Percentiles rank a stretch among this genome's conserved stretches.
phyloP scores from a whole-genome alignment of 2,113 vertebrate genomes.

The Periophthalmus modestus region DNA sequence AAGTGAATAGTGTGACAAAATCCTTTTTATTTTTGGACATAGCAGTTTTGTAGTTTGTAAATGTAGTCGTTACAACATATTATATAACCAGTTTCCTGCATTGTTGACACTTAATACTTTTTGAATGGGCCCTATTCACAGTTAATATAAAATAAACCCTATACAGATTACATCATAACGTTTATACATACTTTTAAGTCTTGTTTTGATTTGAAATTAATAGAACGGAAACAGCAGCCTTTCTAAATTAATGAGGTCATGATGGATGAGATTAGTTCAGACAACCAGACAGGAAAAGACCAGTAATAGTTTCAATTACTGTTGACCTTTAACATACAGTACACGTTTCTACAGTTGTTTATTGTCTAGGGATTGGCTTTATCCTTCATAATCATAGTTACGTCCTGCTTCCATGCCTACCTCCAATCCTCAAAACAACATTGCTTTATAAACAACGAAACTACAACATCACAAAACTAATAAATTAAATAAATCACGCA shows the following conservation, averaged over 20 bases:
- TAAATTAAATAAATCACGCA: too few relatives aligned
- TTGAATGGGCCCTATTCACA: slow-evolving; percentile 2
- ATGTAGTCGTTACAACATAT: background rate
- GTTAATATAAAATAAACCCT: background rate
- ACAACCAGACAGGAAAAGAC: background rate
- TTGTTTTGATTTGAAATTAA: background rate
- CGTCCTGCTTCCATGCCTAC: background rate
- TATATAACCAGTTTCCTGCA: background rate
- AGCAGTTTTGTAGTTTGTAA: background rate
- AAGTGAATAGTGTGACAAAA: background rate
- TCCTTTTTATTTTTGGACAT: background rate
- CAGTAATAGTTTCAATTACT: background rate
- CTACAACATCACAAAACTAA: background rate
- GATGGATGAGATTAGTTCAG: background rate
- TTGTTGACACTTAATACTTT: slow-evolving; percentile 1
- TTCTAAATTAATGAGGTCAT: background rate
- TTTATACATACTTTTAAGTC: background rate
- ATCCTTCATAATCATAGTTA: background rate
- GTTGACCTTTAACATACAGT: background rate
- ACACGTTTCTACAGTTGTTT: background rate
- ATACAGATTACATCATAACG: background rate
- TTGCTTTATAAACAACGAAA: background rate
- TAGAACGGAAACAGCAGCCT: background rate
- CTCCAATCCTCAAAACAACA: background rate
- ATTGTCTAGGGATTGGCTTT: background rate